Conservation (phyloP, 1,140 invertebrate genomes). For the Goniozus legneri region DNA sequence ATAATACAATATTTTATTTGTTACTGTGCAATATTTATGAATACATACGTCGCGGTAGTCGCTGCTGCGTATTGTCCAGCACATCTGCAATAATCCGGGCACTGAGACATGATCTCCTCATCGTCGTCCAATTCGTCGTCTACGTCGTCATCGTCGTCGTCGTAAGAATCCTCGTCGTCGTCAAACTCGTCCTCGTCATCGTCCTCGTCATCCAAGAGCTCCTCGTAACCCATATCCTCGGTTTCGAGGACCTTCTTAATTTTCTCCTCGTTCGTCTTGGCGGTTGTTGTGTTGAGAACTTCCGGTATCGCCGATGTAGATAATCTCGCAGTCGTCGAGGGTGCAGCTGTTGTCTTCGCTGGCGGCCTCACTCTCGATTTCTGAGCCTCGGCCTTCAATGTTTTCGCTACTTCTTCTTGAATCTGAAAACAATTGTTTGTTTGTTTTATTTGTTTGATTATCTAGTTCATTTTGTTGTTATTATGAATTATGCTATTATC, state of each 20-base stretch:
- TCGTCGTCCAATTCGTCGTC: conserved; percentile 35
- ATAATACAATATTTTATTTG: conserved; percentile 7
- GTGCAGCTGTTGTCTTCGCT: not conserved
- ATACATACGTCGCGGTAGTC: conserved; percentile 48
- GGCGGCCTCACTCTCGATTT: conserved; percentile 9
- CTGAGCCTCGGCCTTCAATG: conserved; percentile 36
- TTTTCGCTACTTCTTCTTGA: conserved; percentile 39
- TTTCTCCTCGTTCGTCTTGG: not conserved
- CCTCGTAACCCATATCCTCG: conserved; percentile 31
- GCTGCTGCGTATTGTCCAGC: conserved; percentile 47
- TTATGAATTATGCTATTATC: not conserved
- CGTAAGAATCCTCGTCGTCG: conserved; percentile 34
- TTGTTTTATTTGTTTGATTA: too few species aligned
- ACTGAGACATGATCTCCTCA: conserved; percentile 35
- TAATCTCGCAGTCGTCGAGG: not conserved
- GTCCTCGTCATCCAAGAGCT: conserved; percentile 31
- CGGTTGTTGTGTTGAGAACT: conserved; percentile 5
- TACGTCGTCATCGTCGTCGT: conserved; percentile 33
- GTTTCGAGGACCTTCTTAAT: conserved; percentile 30
- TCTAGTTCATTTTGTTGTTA: too few species aligned
- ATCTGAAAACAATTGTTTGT: conserved; percentile 25
- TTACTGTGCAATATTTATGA: conserved; percentile 18
- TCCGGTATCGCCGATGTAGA: not conserved
- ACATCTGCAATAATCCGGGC: conserved; percentile 43
- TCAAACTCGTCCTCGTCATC: conserved; percentile 32